Conservation (phyloP, 2,888 invertebrate species). For the Oxyteleia sp. region DNA sequence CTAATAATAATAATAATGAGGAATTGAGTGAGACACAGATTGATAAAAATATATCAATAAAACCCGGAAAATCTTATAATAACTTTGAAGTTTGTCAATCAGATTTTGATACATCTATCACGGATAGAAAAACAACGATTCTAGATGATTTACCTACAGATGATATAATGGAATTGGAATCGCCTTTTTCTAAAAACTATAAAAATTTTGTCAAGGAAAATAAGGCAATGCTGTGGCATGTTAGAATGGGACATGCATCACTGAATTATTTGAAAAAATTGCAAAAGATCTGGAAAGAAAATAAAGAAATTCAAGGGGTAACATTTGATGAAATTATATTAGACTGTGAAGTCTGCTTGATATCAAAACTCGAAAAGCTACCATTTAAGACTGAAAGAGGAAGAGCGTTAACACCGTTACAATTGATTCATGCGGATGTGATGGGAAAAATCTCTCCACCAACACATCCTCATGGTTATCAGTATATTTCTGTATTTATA, state of each 20-base stretch:
- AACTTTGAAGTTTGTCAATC: too few relatives aligned
- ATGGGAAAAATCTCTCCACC: too few relatives aligned
- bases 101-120: too few relatives aligned
- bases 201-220: neutral
- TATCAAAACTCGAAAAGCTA: neutral
- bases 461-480: slow-evolving; percentile 40
- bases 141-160: neutral
- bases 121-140: neutral
- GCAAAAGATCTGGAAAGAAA: neutral
- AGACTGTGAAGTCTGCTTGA: neutral
- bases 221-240: neutral
- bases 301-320: neutral
- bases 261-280: neutral
- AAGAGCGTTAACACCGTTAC: neutral
- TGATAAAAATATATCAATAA: too few relatives aligned
- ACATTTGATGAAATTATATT: neutral
- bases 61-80: too few relatives aligned
- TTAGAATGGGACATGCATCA: neutral
- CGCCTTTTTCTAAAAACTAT: too few relatives aligned
- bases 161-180: neutral
- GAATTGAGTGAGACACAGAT: too few relatives aligned
- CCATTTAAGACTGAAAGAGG: neutral
- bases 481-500: neutral
- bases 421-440: too few relatives aligned
- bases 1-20: too few relatives aligned